Evolutionary conservation across 2,797 vertebrate genomes (phyloP).

Genomic region (Tangara arthus): DNA sequence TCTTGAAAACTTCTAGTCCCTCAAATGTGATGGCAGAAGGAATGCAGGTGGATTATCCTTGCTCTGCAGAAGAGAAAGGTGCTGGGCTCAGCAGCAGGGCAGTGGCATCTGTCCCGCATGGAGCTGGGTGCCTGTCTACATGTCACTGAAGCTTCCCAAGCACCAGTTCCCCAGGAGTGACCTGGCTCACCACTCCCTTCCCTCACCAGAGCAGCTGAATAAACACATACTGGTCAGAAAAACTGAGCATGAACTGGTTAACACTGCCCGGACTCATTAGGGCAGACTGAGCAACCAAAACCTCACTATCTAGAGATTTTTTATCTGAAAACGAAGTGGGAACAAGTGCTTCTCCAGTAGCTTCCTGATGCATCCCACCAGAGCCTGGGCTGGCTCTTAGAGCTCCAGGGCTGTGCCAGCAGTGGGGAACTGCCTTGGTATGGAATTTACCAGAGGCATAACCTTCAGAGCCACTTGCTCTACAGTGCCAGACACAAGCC

Average conservation of each 20-base stretch:
- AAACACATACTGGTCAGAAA: rapidly evolving
- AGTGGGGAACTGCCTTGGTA: background rate
- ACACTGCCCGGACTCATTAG: rapidly evolving
- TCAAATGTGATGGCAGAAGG: rapidly evolving
- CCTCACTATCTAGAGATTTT: rapidly evolving
- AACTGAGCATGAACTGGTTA: rapidly evolving
- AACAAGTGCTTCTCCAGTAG: background rate
- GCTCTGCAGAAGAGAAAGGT: background rate
- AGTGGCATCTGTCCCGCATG: rapidly evolving
- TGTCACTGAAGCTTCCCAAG: background rate
- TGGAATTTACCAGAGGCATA: background rate
- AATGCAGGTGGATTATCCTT: background rate
- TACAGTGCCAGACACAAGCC: rapidly evolving
- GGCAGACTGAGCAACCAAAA: background rate
- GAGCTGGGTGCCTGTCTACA: background rate
- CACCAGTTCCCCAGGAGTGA: background rate
- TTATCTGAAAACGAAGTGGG: background rate
- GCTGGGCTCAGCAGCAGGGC: background rate
- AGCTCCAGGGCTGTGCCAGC: background rate
- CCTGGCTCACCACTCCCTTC: background rate
- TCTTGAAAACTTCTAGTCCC: background rate
- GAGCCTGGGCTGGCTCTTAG: background rate
- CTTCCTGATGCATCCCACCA: background rate
- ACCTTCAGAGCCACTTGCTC: background rate
- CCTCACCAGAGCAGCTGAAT: background rate